Percentiles rank a stretch among this genome's conserved stretches.
These are phyloP conservation scores for Piaya cayana DNA, from an alignment of 2,113 vertebrate species.

Conservation along the genomic window DNA sequence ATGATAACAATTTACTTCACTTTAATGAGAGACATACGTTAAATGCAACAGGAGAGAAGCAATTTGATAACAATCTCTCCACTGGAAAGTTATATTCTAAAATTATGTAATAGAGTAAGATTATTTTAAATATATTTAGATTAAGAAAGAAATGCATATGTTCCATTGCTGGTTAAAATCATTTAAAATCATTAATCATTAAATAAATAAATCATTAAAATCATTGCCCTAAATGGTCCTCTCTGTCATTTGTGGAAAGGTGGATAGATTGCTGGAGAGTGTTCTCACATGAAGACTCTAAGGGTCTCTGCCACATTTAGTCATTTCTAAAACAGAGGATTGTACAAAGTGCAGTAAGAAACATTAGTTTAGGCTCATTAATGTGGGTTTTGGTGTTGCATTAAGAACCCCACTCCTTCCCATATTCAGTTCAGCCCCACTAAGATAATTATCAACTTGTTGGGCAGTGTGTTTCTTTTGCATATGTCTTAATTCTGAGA, in stretches of 20 bases:
- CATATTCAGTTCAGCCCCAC: rapidly evolving
- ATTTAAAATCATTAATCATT: too few species aligned
- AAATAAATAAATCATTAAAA: too few species aligned
- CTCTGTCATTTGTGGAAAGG: neutral
- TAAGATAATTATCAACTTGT: neutral
- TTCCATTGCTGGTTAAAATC: neutral
- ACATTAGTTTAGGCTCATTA: neutral
- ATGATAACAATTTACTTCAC: neutral
- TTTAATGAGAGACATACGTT: neutral
- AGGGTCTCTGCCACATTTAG: neutral
- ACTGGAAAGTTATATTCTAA: neutral
- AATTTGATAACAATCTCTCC: neutral
- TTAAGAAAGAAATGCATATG: neutral
- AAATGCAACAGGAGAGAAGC: neutral
- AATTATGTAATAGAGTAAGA: neutral
- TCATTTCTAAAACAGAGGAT: neutral
- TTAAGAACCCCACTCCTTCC: neutral
- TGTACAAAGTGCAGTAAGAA: neutral
- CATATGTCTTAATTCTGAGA: neutral
- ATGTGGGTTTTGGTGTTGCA: neutral
- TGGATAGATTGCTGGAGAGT: neutral
- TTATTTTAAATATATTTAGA: neutral
- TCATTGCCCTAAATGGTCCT: neutral
- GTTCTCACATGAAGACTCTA: neutral
- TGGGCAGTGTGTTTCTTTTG: neutral